These are phyloP conservation scores for Drosophila vallismaia DNA, from an alignment of 2,888 invertebrate genomes.

Conservation along the genomic window DNA sequence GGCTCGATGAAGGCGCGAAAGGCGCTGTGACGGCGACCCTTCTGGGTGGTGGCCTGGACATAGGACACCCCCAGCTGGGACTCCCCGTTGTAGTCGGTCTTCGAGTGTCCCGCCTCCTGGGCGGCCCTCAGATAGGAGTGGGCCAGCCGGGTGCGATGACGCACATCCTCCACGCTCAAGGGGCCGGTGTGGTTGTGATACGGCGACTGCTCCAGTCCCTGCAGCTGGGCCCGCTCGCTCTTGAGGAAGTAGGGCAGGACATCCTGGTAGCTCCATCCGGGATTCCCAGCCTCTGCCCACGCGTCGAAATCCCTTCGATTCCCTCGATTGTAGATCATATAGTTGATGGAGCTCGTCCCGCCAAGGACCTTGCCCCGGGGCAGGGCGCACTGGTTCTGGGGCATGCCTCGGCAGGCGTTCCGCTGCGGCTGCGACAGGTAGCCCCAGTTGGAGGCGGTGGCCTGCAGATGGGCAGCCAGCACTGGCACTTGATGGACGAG, in stretches of 20 bases:
- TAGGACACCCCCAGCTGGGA: conserved; percentile 87
- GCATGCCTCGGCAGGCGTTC: conserved; percentile 85
- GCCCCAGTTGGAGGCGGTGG: conserved; percentile 88
- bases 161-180: conserved; percentile 86
- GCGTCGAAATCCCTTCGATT: conserved; percentile 89
- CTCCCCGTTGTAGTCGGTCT: conserved; percentile 89
- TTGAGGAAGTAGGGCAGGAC: conserved; percentile 87
- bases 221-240: conserved; percentile 84
- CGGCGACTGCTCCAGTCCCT: conserved; percentile 84
- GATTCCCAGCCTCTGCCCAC: conserved; percentile 88
- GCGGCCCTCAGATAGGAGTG: conserved; percentile 87
- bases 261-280: conserved; percentile 89
- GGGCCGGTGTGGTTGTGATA: conserved; percentile 87
- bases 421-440: conserved; percentile 88
- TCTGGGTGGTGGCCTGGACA: conserved; percentile 86
- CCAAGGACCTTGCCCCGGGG: conserved; percentile 87
- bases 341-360: conserved; percentile 87
- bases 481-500: conserved; percentile 80
- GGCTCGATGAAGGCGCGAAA: conserved; percentile 88
- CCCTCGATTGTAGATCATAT: conserved; percentile 90
- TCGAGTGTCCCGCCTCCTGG: conserved; percentile 87
- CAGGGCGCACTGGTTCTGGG: conserved; percentile 82
- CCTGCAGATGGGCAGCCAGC: conserved; percentile 79
- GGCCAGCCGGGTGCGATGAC: conserved; percentile 85
- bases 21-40: conserved; percentile 88